These are phyloP conservation scores for Caenorhabditis afra DNA, from an alignment of 2,888 invertebrate species.

Conservation along the genomic window DNA sequence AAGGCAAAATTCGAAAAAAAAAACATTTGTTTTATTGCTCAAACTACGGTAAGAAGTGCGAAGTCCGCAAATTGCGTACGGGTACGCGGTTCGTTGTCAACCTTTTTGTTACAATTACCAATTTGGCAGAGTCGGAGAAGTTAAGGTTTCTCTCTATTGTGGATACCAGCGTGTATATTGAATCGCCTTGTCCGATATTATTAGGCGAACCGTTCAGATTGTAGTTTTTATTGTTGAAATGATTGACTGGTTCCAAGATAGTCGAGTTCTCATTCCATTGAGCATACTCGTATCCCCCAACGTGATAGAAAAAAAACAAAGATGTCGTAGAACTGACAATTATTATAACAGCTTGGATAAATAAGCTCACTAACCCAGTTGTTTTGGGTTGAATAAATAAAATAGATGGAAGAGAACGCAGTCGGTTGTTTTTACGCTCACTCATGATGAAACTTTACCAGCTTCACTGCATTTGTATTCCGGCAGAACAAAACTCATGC, in stretches of 20 bases:
- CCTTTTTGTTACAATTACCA: no score
- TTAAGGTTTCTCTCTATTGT: background rate
- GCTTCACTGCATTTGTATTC: no score
- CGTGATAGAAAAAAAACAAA: conserved; percentile 71
- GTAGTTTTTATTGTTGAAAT: no score
- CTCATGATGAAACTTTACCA: no score
- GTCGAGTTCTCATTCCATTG: conserved; percentile 70
- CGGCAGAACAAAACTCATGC: no score
- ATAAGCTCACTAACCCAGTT: conserved; percentile 65
- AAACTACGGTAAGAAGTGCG: no score
- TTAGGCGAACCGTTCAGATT: background rate
- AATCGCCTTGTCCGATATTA: background rate
- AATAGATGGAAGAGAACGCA: conserved; percentile 37
- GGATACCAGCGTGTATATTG: background rate
- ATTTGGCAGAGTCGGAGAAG: background rate
- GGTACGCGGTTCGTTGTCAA: no score
- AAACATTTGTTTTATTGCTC: no score
- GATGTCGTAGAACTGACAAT: conserved; percentile 60
- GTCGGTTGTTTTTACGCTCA: background rate
- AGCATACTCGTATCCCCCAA: conserved; percentile 72
- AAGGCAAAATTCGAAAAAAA: no score
- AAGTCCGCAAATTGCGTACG: no score
- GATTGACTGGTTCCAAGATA: conserved; percentile 66
- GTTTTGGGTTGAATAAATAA: conserved; percentile 64
- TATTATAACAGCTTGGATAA: conserved; percentile 65